Evolutionary conservation across 2,888 invertebrate genomes (phyloP).

Genomic region (Philaethria dido): DNA sequence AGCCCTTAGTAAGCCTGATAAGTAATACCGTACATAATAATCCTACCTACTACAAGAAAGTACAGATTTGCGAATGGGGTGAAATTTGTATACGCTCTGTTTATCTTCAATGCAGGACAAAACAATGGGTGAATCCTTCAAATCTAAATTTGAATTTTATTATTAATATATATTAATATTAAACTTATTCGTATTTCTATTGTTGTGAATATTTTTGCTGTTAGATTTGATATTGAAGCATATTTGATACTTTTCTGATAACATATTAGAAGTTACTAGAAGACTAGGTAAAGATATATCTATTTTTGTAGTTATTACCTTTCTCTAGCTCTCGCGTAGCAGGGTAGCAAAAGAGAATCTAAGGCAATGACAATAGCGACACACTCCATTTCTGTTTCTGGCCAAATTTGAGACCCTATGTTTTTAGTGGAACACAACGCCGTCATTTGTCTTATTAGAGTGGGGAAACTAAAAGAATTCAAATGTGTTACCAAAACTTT

Average conservation of each 20-base stretch:
- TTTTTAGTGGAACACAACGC: too few relatives aligned
- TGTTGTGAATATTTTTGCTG: background rate
- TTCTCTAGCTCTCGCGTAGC: too few relatives aligned
- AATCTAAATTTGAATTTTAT: conserved; percentile 31
- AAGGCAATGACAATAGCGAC: too few relatives aligned
- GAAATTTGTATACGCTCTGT: conserved; percentile 40
- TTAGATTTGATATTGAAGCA: background rate
- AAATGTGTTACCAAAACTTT: too few relatives aligned
- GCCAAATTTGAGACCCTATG: too few relatives aligned
- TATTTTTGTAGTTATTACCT: too few relatives aligned
- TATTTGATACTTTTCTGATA: background rate
- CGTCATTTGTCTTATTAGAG: too few relatives aligned
- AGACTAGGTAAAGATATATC: too few relatives aligned
- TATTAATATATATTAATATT: conserved; percentile 28
- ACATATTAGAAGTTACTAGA: too few relatives aligned
- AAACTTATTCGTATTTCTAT: conserved; percentile 9
- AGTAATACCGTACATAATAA: conserved; percentile 44
- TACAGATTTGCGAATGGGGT: conserved; percentile 31
- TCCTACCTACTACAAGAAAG: conserved; percentile 37
- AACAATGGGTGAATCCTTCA: conserved; percentile 43
- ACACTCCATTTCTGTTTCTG: too few relatives aligned
- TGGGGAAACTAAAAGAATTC: too few relatives aligned
- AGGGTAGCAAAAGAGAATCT: too few relatives aligned
- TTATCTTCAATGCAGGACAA: conserved; percentile 41
- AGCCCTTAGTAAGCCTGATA: conserved; percentile 29